phyloP scores from a whole-genome alignment of 1,140 invertebrate species.

The Lepidurus apus region DNA sequence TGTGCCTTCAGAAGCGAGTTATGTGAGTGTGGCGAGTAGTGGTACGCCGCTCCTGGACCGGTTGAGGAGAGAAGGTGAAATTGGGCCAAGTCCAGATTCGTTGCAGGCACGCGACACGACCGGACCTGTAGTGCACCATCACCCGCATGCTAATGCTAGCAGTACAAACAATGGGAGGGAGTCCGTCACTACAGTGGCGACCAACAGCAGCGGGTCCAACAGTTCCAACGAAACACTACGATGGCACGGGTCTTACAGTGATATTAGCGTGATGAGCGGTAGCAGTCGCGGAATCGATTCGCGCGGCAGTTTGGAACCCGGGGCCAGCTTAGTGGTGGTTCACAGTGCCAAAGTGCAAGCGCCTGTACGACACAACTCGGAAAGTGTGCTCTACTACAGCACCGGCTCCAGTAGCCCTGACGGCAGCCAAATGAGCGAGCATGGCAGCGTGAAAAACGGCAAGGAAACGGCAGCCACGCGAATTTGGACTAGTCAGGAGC shows the following conservation, averaged over 20 bases:
- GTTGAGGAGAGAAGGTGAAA: slow-evolving; percentile 44
- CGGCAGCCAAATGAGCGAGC: slow-evolving; percentile 14
- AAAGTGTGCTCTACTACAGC: slow-evolving; percentile 62
- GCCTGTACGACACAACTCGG: slow-evolving; percentile 71
- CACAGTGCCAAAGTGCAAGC: slow-evolving; percentile 72
- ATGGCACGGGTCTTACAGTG: slow-evolving; percentile 73
- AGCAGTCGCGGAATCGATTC: slow-evolving; percentile 44
- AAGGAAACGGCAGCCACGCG: slow-evolving; percentile 36
- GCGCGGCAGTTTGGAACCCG: slow-evolving; percentile 39
- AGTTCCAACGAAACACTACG: slow-evolving; percentile 75
- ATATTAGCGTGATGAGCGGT: slow-evolving; percentile 60
- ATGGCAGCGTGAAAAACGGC: slow-evolving; percentile 23
- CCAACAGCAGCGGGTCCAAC: slow-evolving; percentile 49
- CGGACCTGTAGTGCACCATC: neutral
- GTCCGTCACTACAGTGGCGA: slow-evolving; percentile 56
- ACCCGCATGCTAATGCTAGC: neutral
- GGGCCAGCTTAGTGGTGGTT: slow-evolving; percentile 58
- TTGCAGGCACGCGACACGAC: neutral
- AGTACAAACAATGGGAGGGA: slow-evolving; percentile 51
- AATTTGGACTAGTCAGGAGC: slow-evolving; percentile 39
- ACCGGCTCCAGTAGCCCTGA: slow-evolving; percentile 32
- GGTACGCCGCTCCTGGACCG: slow-evolving; percentile 68
- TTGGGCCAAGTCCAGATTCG: slow-evolving; percentile 32
- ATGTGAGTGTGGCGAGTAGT: slow-evolving; percentile 58
- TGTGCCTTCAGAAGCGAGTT: slow-evolving; percentile 62